Evolutionary conservation across 2,113 vertebrate species (phyloP), one percentile per base, ranked within the genome.

Genomic region (Coryphaenoides rupestris): DNA sequence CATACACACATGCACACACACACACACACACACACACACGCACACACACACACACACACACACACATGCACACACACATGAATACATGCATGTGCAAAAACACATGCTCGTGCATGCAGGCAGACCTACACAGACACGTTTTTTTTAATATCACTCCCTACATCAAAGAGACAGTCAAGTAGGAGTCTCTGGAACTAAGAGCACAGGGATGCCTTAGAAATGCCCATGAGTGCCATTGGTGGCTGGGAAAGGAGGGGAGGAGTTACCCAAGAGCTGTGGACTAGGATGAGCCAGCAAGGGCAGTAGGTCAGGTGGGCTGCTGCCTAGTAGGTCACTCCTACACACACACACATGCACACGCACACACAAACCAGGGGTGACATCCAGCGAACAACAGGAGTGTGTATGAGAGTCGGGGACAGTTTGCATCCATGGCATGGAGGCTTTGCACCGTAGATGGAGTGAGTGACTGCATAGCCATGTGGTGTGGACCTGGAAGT

Each of bases 261-360:
- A 12, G 1, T 62, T 45, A 28, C 6, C 14, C 64, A 66, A 69
- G 5, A 21, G 50, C 50, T 53, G 4, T 9, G 15, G 16, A 14
- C 2, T 15, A 58, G 60, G 22, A 61, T 28, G 23, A 49, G 40
- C 19, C 40, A 50, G 70, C 72, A 16, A 69, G 60, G 55, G 55
- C 60, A 82, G 68, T 69, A 47, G 40, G 55, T 74, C 68, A 70
- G 28, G n/a, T 22, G 26, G 61, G 62, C 23, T 67, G 52, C 60
- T 64, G 47, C 57, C 52, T 50, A 6, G 13, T 3, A 2, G 22
- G 59, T 62, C 55, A 56, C 52, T 65, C 60, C 60, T 63, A 45
- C 58, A 45, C 59, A 61, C 59, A 47, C 12, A 17, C 21, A 45
- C 0, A 53, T 53, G 26, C 14, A 9, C 10, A 15, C 23, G 28